These are phyloP conservation scores for Odontomachus brunneus DNA, from an alignment of 1,140 invertebrate genomes.

Conservation along the genomic window DNA sequence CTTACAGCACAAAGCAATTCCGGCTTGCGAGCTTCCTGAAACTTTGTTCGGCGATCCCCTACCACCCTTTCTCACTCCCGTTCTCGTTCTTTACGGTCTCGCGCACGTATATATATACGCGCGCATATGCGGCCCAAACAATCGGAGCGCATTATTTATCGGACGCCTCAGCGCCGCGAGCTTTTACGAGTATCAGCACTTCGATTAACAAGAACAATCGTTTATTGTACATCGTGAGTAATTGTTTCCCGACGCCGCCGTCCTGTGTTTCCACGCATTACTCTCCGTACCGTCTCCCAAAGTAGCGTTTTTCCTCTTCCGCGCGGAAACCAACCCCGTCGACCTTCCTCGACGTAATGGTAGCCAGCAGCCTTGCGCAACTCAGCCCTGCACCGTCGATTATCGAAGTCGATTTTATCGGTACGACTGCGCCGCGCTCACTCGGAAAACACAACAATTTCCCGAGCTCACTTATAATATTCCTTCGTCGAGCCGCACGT, in stretches of 20 bases:
- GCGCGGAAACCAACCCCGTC: not conserved
- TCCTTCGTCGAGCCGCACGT: slow-evolving; percentile 10
- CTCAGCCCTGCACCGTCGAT: not conserved
- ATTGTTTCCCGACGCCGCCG: slow-evolving; percentile 59
- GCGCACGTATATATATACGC: not conserved
- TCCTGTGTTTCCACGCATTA: slow-evolving; percentile 13
- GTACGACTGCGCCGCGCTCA: not conserved
- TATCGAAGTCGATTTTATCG: slow-evolving; percentile 13
- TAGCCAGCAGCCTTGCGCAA: not conserved
- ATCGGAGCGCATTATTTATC: slow-evolving; percentile 49
- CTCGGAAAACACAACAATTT: slow-evolving; percentile 26
- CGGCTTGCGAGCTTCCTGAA: not conserved
- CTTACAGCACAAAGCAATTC: slow-evolving; percentile 21
- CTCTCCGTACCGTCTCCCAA: not conserved
- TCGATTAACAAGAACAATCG: slow-evolving; percentile 63
- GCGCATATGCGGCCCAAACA: not conserved
- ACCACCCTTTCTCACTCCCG: not conserved
- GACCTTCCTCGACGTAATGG: not conserved
- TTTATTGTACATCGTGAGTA: slow-evolving; percentile 56
- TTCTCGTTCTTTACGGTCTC: not conserved
- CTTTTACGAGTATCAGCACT: slow-evolving; percentile 60
- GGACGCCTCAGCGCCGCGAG: slow-evolving; percentile 8
- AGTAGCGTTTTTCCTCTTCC: slow-evolving; percentile 22
- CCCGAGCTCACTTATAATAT: slow-evolving; percentile 10
- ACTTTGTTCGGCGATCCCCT: not conserved